Percentiles rank a stretch among this genome's conserved stretches.
Conservation (phyloP, 2,797 vertebrate genomes). For the Mormyrops boulengeri region DNA sequence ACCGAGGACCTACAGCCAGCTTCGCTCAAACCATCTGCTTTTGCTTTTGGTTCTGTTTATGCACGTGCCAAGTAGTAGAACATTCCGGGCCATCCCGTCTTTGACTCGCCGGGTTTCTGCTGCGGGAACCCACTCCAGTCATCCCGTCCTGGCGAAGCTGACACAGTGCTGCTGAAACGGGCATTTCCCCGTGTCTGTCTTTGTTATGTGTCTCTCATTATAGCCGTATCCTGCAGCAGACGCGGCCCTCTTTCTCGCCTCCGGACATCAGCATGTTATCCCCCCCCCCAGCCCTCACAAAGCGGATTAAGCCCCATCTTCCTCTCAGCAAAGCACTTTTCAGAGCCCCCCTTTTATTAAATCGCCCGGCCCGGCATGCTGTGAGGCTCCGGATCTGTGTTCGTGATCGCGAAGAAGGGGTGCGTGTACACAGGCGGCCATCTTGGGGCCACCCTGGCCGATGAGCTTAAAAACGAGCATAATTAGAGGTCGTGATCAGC, state of each 20-base stretch:
- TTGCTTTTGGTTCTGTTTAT: not conserved
- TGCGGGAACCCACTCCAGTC: not conserved
- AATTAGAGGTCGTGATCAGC: not conserved
- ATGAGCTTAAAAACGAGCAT: not conserved
- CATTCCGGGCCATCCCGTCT: not conserved
- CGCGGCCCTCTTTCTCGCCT: not conserved
- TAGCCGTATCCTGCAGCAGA: not conserved
- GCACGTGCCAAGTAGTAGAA: not conserved
- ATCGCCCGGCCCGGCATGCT: not conserved
- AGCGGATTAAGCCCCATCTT: conserved; percentile 15
- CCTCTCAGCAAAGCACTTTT: conserved; percentile 14
- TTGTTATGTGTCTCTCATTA: not conserved
- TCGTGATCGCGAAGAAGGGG: not conserved
- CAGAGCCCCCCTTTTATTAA: not conserved
- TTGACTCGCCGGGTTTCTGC: no score
- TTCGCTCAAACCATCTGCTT: not conserved
- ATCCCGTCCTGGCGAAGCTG: not conserved
- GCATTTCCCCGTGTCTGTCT: not conserved
- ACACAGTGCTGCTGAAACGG: not conserved
- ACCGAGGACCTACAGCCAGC: not conserved
- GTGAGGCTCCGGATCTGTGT: not conserved
- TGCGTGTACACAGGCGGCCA: not conserved
- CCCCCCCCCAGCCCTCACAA: not conserved
- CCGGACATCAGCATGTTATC: not conserved
- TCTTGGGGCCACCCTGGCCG: not conserved